phyloP scores from a whole-genome alignment of 1,140 invertebrate species.

The Nixonia krombeini region DNA sequence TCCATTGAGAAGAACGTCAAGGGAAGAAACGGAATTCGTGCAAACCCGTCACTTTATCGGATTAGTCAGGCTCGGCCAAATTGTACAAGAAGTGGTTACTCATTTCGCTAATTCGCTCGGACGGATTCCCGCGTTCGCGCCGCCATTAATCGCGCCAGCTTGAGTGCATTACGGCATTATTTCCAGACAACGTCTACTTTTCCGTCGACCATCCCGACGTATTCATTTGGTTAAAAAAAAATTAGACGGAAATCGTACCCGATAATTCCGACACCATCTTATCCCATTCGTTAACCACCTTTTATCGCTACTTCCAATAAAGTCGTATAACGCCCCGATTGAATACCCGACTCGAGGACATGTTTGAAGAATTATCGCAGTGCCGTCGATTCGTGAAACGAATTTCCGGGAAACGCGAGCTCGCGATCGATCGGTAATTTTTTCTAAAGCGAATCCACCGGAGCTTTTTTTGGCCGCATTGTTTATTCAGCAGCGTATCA shows the following conservation, averaged over 20 bases:
- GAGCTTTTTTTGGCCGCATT: constrained; percentile 59
- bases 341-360: too few species aligned
- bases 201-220: background rate
- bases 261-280: too few species aligned
- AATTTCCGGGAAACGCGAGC: constrained; percentile 45
- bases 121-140: constrained; percentile 51
- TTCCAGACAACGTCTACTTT: constrained; percentile 18
- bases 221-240: constrained; percentile 6
- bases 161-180: constrained; percentile 7
- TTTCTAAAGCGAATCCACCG: constrained; percentile 35
- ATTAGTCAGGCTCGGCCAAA: constrained; percentile 59
- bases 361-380: constrained; percentile 14
- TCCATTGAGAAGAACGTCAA: constrained; percentile 51
- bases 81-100: constrained; percentile 44
- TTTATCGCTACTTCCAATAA: too few species aligned
- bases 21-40: constrained; percentile 54
- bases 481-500: constrained; percentile 70
- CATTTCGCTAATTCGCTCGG: constrained; percentile 60
- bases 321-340: too few species aligned
- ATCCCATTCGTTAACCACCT: too few species aligned
- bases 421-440: constrained; percentile 29
- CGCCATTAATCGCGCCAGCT: constrained; percentile 53
- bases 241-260: too few species aligned
- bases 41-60: constrained; percentile 60
- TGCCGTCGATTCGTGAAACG: constrained; percentile 46